phyloP scores from a whole-genome alignment of 2,888 invertebrate genomes.

The Stegana nigrithorax region DNA sequence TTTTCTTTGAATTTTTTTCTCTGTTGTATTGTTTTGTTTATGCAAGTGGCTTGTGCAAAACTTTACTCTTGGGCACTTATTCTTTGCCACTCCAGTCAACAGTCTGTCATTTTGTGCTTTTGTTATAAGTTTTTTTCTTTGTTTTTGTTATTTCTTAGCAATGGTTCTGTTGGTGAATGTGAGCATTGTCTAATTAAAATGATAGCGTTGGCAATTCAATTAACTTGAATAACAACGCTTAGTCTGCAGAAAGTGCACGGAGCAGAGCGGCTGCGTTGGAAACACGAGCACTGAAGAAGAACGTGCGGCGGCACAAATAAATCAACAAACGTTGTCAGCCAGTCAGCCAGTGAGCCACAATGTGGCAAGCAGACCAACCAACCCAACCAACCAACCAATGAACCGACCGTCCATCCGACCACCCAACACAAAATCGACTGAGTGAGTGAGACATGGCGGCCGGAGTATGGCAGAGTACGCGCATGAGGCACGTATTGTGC shows the following conservation, averaged over 20 bases:
- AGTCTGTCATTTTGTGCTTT: no score
- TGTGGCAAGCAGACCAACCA: slow-evolving; percentile 22
- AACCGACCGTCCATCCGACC: no score
- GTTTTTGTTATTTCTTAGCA: background rate
- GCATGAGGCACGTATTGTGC: background rate
- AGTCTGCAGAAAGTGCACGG: background rate
- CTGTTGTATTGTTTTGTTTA: background rate
- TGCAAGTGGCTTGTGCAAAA: background rate
- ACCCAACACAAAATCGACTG: no score
- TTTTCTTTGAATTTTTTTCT: background rate
- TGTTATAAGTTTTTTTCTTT: background rate
- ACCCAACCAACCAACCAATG: slow-evolving; percentile 20
- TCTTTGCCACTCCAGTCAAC: no score
- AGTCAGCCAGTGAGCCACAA: no score
- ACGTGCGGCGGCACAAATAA: no score
- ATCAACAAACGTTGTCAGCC: no score
- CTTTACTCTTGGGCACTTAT: background rate
- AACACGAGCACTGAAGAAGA: slow-evolving; percentile 21
- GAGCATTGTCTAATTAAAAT: slow-evolving; percentile 10
- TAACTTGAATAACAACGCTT: slow-evolving; percentile 4
- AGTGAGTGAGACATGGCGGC: no score
- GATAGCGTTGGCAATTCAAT: slow-evolving; percentile 13
- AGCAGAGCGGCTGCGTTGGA: background rate
- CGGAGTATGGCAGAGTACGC: no score
- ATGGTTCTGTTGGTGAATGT: background rate